Evolutionary conservation across 1,140 invertebrate genomes (phyloP).

Genomic region (Temnothorax curvispinosus): DNA sequence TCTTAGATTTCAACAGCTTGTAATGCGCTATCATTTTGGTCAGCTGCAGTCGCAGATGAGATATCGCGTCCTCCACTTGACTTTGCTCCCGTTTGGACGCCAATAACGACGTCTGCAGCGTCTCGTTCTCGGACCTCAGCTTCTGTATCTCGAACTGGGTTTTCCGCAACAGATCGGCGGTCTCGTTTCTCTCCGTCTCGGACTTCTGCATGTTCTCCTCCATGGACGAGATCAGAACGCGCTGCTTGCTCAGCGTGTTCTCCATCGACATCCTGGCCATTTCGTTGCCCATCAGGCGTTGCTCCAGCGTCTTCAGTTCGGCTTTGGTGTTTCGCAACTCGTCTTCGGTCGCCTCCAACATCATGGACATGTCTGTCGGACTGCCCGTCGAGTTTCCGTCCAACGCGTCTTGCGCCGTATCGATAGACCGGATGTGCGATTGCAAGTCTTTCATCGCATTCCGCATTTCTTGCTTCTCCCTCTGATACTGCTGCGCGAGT

Average conservation of each 20-base stretch:
- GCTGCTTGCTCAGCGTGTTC: conserved; percentile 65
- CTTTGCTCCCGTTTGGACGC: conserved; percentile 77
- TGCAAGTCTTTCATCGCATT: conserved; percentile 60
- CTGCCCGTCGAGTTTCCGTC: not conserved
- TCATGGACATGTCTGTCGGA: conserved; percentile 60
- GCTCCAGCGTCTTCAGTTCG: conserved; percentile 70
- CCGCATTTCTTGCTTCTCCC: conserved; percentile 69
- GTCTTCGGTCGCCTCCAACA: conserved; percentile 72
- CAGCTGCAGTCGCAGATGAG: conserved; percentile 76
- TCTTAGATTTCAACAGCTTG: conserved; percentile 78
- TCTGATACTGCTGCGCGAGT: conserved; percentile 66
- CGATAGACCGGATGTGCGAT: conserved; percentile 12
- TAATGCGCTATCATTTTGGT: conserved; percentile 80
- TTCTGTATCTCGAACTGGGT: conserved; percentile 67
- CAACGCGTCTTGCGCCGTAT: conserved; percentile 5
- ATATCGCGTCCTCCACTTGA: conserved; percentile 79
- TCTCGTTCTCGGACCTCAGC: conserved; percentile 74
- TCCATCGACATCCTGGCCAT: conserved; percentile 67
- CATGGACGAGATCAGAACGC: conserved; percentile 66
- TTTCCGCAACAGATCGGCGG: conserved; percentile 50
- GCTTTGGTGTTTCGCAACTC: conserved; percentile 66
- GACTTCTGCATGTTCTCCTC: conserved; percentile 69
- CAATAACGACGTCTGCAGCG: conserved; percentile 70
- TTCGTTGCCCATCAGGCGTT: conserved; percentile 68
- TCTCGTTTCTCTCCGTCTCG: conserved; percentile 70